A percentile compares a stretch with the other conserved stretches of the same genome.
phyloP scores from a whole-genome alignment of 2,113 vertebrate species.

The Bombycilla garrulus region DNA sequence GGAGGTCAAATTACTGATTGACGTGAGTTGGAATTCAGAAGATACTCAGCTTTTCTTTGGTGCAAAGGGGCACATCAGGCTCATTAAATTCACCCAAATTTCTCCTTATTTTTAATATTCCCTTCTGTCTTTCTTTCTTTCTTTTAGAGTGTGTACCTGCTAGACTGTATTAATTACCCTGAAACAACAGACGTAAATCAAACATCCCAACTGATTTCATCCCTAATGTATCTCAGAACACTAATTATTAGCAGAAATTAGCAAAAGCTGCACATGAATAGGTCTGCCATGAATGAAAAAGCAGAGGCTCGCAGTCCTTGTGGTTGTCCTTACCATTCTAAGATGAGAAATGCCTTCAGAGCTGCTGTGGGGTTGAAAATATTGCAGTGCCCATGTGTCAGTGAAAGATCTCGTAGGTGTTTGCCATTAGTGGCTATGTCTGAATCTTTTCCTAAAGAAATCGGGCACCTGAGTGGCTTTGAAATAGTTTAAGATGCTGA shows the following conservation, averaged over 20 bases:
- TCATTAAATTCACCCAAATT: neutral
- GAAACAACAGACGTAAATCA: slow-evolving; percentile 22
- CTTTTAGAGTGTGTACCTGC: neutral
- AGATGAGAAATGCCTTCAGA: neutral
- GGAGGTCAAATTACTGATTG: neutral
- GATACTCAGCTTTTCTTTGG: neutral
- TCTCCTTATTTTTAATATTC: neutral
- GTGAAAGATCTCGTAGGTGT: neutral
- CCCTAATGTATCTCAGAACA: neutral
- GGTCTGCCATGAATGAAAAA: neutral
- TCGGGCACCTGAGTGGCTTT: neutral
- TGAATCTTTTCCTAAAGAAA: neutral
- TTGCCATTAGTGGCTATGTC: neutral
- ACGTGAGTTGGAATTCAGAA: neutral
- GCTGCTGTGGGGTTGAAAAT: neutral
- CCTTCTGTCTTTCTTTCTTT: neutral
- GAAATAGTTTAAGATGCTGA: neutral
- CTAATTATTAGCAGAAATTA: slow-evolving; percentile 39
- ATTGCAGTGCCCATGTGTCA: neutral
- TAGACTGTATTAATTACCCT: neutral
- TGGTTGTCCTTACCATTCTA: neutral
- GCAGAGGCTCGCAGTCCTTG: neutral
- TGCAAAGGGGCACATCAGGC: neutral
- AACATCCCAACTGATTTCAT: slow-evolving; percentile 1
- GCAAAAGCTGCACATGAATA: neutral